Percentiles rank a stretch among this genome's conserved stretches.
phyloP scores from a whole-genome alignment of 2,113 vertebrate species.

The Climacteris rufus region DNA sequence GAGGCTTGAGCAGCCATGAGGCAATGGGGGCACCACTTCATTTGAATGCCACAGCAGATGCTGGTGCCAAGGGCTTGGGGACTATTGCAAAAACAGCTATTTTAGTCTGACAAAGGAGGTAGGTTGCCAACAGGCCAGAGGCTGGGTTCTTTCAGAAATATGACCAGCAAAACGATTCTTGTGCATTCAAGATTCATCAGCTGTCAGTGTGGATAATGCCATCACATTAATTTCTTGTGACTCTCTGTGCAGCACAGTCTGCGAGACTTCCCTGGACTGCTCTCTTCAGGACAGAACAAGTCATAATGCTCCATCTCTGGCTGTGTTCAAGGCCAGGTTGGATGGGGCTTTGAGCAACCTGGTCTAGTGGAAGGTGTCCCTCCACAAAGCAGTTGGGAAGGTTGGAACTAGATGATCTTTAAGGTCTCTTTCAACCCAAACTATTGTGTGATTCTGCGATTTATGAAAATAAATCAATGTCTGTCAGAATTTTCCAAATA shows the following conservation, averaged over 20 bases:
- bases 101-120: neutral
- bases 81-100: neutral
- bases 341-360: neutral
- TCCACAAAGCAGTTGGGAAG: neutral
- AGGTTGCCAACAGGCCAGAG: neutral
- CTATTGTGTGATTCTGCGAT: neutral
- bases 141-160: neutral
- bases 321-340: neutral
- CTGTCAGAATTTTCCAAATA: neutral
- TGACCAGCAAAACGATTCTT: neutral
- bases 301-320: neutral
- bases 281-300: neutral
- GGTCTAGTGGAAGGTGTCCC: neutral
- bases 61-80: neutral
- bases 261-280: neutral
- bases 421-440: neutral
- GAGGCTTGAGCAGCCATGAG: neutral
- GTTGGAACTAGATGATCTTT: neutral
- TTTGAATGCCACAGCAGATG: neutral
- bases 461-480: neutral
- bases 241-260: neutral
- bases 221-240: neutral
- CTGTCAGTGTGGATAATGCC: neutral
- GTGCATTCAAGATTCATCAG: neutral
- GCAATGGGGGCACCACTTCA: neutral